Evolutionary conservation across 2,797 vertebrate genomes (phyloP), one percentile per base, ranked within the genome.

Genomic region (Falco cherrug): DNA sequence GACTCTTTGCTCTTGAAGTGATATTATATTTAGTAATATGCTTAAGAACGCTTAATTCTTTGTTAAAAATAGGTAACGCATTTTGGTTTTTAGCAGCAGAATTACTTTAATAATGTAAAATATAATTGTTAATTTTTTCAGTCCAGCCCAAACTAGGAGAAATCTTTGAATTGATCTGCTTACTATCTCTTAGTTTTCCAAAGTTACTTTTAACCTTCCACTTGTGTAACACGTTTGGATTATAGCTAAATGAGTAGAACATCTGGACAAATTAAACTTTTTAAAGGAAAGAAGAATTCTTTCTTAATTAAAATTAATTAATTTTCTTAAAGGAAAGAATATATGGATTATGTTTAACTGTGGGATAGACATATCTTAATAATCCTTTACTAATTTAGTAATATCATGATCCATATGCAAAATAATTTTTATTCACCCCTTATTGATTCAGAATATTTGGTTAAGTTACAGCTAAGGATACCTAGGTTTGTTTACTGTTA

Each of bases 101-200:
- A 89, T 71, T 91, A 80, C 48, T 93, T 84, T 88, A 69, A 39
- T 78, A 29, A 57, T 83, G 45, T 94, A 57, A 61, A 87, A 47
- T 61, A 15, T 59, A 11, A 22, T 22, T 41, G 19, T 69, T 57
- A 0, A 0, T 68, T 71, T 80, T 84, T 70, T 83, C 63, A 47
- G 21, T 48, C 74, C 65, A 82, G 59, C 45, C 78, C 57, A 87
- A 67, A 56, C 85, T 76, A 95, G 67, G 47, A 68, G 21, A 54
- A 94, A 84, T 90, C 87, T 96, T 95, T 90, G 86, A 93, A 60
- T 31, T 95, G 75, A 92, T 96, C 95, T 97, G 45, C 65, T 97
- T 97, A 85, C 25, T 96, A 25, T 67, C 20, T 29, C 33, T 43
- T 54, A 63, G 86, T 43, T 95, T 92, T 86, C 84, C 47, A 95